These are phyloP conservation scores for Branchellion lobata DNA, from an alignment of 2,888 invertebrate genomes.

Conservation along the genomic window DNA sequence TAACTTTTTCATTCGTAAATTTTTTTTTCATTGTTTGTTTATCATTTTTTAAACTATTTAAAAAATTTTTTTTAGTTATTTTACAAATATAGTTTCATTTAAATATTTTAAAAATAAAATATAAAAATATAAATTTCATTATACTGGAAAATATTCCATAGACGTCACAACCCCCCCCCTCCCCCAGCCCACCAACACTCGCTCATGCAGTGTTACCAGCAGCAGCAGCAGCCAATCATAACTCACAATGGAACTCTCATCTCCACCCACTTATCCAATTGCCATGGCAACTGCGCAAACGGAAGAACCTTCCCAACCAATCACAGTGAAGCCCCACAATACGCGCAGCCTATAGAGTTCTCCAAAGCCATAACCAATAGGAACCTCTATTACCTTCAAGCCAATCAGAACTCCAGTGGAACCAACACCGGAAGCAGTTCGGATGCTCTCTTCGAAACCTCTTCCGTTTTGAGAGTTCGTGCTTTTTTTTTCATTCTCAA, in stretches of 20 bases:
- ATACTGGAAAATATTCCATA: not conserved
- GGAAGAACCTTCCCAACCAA: not conserved
- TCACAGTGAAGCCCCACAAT: not conserved
- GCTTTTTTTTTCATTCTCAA: not conserved
- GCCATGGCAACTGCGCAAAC: not conserved
- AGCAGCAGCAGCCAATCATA: not conserved
- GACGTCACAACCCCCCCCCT: not conserved
- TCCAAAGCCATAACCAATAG: not conserved
- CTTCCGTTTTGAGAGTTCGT: conserved; percentile 6
- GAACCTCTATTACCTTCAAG: not conserved
- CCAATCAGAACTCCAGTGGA: conserved; percentile 5
- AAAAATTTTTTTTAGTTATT: not conserved
- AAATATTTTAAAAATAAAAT: not conserved
- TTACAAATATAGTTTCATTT: no score
- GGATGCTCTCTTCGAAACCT: not conserved
- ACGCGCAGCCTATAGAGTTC: conserved; percentile 4
- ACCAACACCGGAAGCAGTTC: not conserved
- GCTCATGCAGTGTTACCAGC: conserved; percentile 2
- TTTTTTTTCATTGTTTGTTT: not conserved
- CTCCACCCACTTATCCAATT: conserved; percentile 11
- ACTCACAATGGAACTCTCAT: not conserved
- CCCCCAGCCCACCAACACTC: not conserved
- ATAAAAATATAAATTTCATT: not conserved
- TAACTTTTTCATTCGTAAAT: no score
- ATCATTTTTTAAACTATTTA: not conserved